These are phyloP conservation scores for Chrysotoxum bicinctum DNA, from an alignment of 2,888 invertebrate species.

Conservation along the genomic window DNA sequence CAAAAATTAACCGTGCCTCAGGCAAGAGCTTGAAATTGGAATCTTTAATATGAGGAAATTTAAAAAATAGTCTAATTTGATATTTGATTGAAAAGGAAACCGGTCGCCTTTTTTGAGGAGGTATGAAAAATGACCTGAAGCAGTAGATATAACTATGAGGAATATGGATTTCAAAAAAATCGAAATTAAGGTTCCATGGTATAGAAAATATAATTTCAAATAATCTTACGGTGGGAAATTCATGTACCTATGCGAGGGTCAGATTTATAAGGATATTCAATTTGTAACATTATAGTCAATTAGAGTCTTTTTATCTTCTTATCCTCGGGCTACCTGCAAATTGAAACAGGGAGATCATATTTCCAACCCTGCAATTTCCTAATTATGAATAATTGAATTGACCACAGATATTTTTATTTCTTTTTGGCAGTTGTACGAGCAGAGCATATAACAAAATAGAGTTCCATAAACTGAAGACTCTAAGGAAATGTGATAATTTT, in stretches of 20 bases:
- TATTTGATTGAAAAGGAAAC: not conserved
- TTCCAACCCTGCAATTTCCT: not conserved
- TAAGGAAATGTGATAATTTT: too few relatives aligned
- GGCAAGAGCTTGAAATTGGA: slow-evolving; percentile 18
- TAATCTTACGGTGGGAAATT: not conserved
- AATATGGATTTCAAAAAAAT: not conserved
- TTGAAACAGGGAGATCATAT: not conserved
- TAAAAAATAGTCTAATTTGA: not conserved
- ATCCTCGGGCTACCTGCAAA: not conserved
- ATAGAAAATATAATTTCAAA: not conserved
- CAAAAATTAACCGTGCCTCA: not conserved
- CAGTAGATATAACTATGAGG: too few relatives aligned
- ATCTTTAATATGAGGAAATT: not conserved
- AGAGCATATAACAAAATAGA: too few relatives aligned
- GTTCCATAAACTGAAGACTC: too few relatives aligned
- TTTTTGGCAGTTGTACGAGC: too few relatives aligned
- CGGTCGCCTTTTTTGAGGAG: not conserved
- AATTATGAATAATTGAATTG: too few relatives aligned
- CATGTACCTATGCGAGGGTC: not conserved
- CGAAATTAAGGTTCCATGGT: not conserved
- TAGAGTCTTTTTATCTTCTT: not conserved
- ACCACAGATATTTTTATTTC: too few relatives aligned
- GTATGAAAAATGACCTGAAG: not conserved
- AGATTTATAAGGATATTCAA: not conserved
- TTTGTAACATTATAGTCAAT: not conserved